Evolutionary conservation across 2,888 invertebrate species (phyloP), one percentile per base, ranked within the genome.

Genomic region (Endomychus coccineus): DNA sequence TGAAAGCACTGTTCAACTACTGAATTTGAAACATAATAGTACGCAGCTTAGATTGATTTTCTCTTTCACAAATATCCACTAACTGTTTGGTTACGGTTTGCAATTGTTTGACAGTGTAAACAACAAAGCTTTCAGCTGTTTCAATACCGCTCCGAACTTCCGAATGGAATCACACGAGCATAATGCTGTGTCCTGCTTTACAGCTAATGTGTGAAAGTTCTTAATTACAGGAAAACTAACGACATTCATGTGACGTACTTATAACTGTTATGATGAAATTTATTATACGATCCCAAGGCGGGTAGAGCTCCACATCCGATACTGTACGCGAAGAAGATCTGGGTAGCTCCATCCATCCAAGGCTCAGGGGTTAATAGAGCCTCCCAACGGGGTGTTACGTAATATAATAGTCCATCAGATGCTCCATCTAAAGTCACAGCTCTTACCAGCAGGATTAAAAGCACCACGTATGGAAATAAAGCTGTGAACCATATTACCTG

Each of bases 281-380:
- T 77, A 62, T 83, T 83, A 64, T 83, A 83, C 30, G 81, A 81
- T 27, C 83, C 81, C 24, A 80, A 69, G 3, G 83, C 81, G 2
- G 84, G 73, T 27, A 85, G 63, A 1, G 83, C 83, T 9, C 83
- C 83, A 43, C 82, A 83, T 11, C 83, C 83, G 30, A 83, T 82
- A 39, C 83, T 83, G 51, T 84, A 75, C 1, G 83, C 83, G 61
- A 83, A 84, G 67, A 84, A 83, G 46, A 83, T 81, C 60, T 84
- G 83, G 2, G 81, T 80, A 1, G 81, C 80, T 0, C 83, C 83
- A 52, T 84, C 83, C 51, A 82, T 78, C 83, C 83, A 84, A 7
- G 74, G 74, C 17, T 67, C 71, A 1, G 74, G 68, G 6, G 61
- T 66, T 23, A 69, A 54, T 10, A 75, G 61, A 49, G 68, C 67